Conservation (phyloP, 2,888 invertebrate species). For the Dryococelus australis region DNA sequence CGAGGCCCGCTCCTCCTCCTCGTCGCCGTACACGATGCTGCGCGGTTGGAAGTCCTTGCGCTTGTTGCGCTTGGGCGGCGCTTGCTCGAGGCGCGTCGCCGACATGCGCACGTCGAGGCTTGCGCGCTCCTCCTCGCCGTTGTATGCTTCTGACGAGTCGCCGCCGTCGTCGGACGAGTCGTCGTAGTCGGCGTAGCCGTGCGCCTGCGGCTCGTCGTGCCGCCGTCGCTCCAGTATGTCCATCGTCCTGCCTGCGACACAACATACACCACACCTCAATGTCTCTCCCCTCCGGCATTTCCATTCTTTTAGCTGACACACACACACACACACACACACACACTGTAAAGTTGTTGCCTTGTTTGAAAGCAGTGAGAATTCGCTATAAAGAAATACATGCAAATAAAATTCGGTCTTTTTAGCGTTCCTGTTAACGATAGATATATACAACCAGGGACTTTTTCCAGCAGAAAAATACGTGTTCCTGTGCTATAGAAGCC, state of each 20-base stretch:
- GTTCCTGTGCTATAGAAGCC: no score
- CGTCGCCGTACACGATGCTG: slow-evolving; percentile 64
- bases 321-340: no score
- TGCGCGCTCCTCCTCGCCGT: slow-evolving; percentile 28
- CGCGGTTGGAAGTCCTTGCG: slow-evolving; percentile 81
- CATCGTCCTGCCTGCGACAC: not conserved
- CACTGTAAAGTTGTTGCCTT: no score
- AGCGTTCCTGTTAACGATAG: no score
- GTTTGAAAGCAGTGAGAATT: no score
- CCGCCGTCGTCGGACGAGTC: not conserved
- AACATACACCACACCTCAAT: no score
- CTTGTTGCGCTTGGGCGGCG: slow-evolving; percentile 71
- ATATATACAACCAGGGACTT: no score
- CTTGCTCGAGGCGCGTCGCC: not conserved
- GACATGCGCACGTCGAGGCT: slow-evolving; percentile 33
- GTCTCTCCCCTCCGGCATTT: no score
- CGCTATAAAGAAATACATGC: no score
- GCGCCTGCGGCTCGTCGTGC: not conserved
- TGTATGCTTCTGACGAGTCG: not conserved
- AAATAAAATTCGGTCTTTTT: no score
- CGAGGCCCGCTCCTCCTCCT: slow-evolving; percentile 52
- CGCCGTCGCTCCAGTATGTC: not conserved
- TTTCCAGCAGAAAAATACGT: no score
- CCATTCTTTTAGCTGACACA: no score
- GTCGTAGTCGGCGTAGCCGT: not conserved